Evolutionary conservation across 2,113 vertebrate species (phyloP).

Genomic region (Willisornis vidua): DNA sequence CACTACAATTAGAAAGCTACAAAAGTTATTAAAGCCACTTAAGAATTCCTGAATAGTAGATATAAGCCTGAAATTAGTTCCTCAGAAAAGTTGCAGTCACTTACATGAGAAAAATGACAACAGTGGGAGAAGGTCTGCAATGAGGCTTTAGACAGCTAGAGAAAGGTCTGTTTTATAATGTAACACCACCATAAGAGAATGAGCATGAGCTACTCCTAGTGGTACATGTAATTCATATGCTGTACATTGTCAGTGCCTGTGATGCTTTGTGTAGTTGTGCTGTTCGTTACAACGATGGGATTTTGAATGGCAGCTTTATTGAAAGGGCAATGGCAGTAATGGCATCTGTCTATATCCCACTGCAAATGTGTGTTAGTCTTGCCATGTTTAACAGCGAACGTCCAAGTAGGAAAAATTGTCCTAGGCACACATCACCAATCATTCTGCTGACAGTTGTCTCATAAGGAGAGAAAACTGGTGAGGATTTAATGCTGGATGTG

Average conservation of each 20-base stretch:
- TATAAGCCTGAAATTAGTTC: neutral
- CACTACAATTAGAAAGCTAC: neutral
- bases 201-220: neutral
- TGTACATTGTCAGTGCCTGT: neutral
- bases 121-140: neutral
- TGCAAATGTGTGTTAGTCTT: neutral
- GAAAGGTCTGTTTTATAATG: neutral
- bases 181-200: neutral
- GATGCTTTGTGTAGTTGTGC: neutral
- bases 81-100: neutral
- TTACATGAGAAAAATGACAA: neutral
- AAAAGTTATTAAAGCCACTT: neutral
- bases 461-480: neutral
- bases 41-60: neutral
- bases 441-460: neutral
- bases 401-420: neutral
- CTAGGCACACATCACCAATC: neutral
- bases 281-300: neutral
- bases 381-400: fast-evolving
- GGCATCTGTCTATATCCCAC: neutral
- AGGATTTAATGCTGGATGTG: neutral
- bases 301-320: neutral
- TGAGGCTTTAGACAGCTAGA: neutral
- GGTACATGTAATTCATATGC: neutral
- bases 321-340: neutral